phyloP scores from a whole-genome alignment of 2,797 vertebrate species.

The Sebastes jordani region DNA sequence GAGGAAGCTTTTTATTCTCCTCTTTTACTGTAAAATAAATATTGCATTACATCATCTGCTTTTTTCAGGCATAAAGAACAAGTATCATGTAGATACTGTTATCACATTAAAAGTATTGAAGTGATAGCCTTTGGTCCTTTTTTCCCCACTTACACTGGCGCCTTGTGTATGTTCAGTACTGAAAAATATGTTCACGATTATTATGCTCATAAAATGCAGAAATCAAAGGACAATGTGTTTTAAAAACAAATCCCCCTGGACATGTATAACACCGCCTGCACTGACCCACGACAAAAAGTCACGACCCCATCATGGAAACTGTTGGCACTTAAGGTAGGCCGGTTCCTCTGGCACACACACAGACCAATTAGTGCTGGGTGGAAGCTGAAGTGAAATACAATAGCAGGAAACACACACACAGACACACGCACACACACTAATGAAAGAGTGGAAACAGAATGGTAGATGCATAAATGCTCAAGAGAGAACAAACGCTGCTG shows the following conservation, averaged over 20 bases:
- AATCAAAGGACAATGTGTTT: not conserved
- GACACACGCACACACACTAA: not conserved
- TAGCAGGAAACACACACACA: conserved; percentile 53
- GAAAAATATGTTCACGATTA: not conserved
- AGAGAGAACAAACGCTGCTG: conserved; percentile 32
- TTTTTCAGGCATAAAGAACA: not conserved
- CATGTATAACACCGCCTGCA: not conserved
- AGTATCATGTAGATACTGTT: not conserved
- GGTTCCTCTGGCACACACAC: conserved; percentile 17
- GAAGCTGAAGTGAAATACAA: conserved; percentile 53
- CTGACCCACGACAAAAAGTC: conserved; percentile 33
- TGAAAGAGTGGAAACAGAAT: conserved; percentile 7
- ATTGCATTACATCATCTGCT: not conserved
- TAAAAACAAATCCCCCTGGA: conserved; percentile 10
- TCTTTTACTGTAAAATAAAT: not conserved
- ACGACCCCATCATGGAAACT: conserved; percentile 36
- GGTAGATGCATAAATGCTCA: conserved; percentile 17
- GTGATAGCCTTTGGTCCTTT: not conserved
- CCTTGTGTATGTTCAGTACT: not conserved
- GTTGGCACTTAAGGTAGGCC: conserved; percentile 13
- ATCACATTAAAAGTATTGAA: not conserved
- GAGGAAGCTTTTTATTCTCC: not conserved
- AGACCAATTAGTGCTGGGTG: conserved; percentile 21
- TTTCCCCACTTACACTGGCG: not conserved
- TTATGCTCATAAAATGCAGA: not conserved